Evolutionary conservation across 2,113 vertebrate genomes (phyloP).

Genomic region (Megaceryle maxima): DNA sequence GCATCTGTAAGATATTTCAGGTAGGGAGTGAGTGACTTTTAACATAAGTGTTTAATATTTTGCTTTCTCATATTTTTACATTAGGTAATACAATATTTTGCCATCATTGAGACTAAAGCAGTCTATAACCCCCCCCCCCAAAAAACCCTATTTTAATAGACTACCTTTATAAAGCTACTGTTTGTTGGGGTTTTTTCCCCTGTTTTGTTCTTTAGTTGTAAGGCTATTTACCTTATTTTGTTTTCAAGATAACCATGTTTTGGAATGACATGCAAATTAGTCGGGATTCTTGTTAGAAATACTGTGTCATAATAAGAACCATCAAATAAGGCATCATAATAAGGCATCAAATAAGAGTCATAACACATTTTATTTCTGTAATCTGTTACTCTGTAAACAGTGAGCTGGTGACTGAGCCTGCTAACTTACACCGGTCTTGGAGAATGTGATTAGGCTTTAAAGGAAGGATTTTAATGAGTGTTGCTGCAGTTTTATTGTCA

Average conservation of each 20-base stretch:
- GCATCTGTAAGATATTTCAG: accelerated
- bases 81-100: not conserved
- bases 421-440: not conserved
- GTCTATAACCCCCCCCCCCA: not conserved
- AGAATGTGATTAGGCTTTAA: not conserved
- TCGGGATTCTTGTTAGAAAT: not conserved
- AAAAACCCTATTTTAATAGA: not conserved
- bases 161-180: not conserved
- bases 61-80: not conserved
- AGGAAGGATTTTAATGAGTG: not conserved
- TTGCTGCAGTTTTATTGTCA: not conserved
- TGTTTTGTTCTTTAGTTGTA: not conserved
- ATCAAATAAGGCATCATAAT: too few species aligned
- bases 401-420: not conserved
- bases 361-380: not conserved
- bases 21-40: not conserved
- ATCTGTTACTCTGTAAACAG: not conserved
- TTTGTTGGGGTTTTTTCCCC: not conserved
- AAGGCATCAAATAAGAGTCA: not conserved
- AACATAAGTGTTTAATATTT: not conserved
- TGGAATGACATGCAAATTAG: not conserved
- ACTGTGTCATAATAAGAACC: not conserved
- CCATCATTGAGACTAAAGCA: not conserved
- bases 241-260: not conserved
- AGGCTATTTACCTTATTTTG: not conserved